Evolutionary conservation across 2,797 vertebrate genomes (phyloP).

Genomic region (Eptatretus atami): DNA sequence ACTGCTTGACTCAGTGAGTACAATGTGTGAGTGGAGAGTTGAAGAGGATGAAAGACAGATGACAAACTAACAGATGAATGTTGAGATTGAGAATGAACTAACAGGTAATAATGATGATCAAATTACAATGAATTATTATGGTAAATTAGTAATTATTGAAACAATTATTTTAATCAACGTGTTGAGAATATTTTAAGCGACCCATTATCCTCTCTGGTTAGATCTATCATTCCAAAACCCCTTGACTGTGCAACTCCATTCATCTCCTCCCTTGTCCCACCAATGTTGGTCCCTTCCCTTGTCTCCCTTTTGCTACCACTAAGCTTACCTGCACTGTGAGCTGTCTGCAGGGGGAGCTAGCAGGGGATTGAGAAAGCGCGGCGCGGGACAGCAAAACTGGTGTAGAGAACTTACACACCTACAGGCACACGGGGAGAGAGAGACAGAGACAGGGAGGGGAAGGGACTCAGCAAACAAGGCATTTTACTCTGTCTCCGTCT

Average conservation of each 20-base stretch:
- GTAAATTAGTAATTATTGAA: too few species aligned
- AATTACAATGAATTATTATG: too few species aligned
- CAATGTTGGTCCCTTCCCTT: not conserved
- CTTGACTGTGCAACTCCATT: not conserved
- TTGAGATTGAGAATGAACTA: too few species aligned
- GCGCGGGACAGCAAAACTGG: conserved; percentile 22
- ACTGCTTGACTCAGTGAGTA: too few species aligned
- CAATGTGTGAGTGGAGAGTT: too few species aligned
- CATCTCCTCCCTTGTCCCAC: not conserved
- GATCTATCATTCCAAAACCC: not conserved
- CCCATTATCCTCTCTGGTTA: not conserved
- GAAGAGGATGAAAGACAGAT: too few species aligned
- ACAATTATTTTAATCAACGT: too few species aligned
- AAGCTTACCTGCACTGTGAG: conserved; percentile 29
- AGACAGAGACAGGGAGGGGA: conserved; percentile 18
- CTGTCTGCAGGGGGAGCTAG: conserved; percentile 24
- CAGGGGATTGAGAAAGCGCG: conserved; percentile 20
- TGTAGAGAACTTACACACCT: conserved; percentile 24
- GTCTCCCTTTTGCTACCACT: conserved; percentile 11
- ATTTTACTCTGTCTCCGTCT: too few species aligned
- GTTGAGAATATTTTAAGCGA: too few species aligned
- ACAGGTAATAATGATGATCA: too few species aligned
- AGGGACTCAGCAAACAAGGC: too few species aligned
- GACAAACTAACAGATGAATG: too few species aligned
- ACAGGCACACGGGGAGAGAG: conserved; percentile 16